Conservation (phyloP, 2,888 invertebrate genomes). For the Chydorus sphaericus region DNA sequence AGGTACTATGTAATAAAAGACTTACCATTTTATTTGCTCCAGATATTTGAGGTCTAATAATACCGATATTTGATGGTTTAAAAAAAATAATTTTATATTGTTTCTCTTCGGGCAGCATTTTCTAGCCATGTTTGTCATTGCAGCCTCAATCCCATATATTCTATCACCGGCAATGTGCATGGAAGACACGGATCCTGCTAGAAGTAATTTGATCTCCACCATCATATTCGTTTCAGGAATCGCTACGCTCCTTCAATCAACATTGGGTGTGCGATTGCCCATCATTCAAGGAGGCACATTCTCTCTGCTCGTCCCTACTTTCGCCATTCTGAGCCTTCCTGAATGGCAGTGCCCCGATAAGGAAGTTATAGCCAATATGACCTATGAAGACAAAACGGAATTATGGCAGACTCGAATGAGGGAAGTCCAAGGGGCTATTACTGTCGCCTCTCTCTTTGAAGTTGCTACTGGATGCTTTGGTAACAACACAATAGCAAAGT, state of each 20-base stretch:
- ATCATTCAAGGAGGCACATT: slow-evolving; percentile 49
- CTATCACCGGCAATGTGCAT: slow-evolving; percentile 67
- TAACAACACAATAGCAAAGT: too few species aligned
- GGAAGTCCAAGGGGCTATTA: slow-evolving; percentile 67
- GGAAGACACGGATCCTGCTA: slow-evolving; percentile 55
- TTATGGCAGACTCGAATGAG: slow-evolving; percentile 63
- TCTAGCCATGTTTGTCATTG: slow-evolving; percentile 70
- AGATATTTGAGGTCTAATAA: too few species aligned
- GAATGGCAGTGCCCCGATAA: slow-evolving; percentile 51
- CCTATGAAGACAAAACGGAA: too few species aligned
- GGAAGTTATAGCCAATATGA: too few species aligned
- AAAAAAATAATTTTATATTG: too few species aligned
- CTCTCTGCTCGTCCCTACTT: slow-evolving; percentile 62
- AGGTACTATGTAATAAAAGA: too few species aligned
- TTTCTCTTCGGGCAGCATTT: too few species aligned
- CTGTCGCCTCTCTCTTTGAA: slow-evolving; percentile 60
- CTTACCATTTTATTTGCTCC: too few species aligned
- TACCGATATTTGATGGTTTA: too few species aligned
- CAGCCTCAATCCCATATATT: slow-evolving; percentile 66
- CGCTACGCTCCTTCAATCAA: slow-evolving; percentile 55
- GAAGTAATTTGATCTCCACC: slow-evolving; percentile 71
- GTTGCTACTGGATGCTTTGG: too few species aligned
- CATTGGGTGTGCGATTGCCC: slow-evolving; percentile 37
- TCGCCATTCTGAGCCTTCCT: too few species aligned
- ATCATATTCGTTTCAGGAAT: slow-evolving; percentile 65